These are phyloP conservation scores for Sarcophaga bullata DNA, from an alignment of 1,140 invertebrate species.

Conservation along the genomic window DNA sequence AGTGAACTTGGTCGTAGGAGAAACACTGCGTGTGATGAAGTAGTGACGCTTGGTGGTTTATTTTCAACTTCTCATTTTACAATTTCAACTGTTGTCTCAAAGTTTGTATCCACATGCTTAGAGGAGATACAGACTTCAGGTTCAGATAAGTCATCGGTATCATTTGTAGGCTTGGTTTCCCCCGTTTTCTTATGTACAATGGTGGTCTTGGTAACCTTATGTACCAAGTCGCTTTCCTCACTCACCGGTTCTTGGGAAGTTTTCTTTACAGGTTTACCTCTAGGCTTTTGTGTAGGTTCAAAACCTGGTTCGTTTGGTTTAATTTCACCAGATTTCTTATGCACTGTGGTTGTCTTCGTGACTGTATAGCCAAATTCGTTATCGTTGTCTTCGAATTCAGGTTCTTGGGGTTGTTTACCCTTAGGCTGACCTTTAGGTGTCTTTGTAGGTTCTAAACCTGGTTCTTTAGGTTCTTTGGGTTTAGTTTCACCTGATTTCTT, in stretches of 20 bases:
- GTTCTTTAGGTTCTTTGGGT: not conserved
- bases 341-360: too few species aligned
- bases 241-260: too few species aligned
- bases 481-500: not conserved
- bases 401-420: not conserved
- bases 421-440: not conserved
- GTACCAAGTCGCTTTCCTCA: too few species aligned
- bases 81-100: not conserved
- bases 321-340: too few species aligned
- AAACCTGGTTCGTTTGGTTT: too few species aligned
- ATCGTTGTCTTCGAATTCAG: not conserved
- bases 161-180: slow-evolving; percentile 17
- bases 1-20: not conserved
- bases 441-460: not conserved
- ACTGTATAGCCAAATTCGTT: too few species aligned
- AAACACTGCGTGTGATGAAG: not conserved
- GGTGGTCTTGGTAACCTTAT: too few species aligned
- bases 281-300: not conserved
- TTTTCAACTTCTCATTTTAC: not conserved
- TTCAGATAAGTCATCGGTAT: not conserved
- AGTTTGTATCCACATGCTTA: not conserved
- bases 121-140: not conserved
- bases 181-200: not conserved
- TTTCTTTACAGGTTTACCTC: not conserved
- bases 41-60: not conserved